Base-by-base conservation (phyloP, 1,140 invertebrate genomes). In the Aphaenogaster rudis region DNA sequence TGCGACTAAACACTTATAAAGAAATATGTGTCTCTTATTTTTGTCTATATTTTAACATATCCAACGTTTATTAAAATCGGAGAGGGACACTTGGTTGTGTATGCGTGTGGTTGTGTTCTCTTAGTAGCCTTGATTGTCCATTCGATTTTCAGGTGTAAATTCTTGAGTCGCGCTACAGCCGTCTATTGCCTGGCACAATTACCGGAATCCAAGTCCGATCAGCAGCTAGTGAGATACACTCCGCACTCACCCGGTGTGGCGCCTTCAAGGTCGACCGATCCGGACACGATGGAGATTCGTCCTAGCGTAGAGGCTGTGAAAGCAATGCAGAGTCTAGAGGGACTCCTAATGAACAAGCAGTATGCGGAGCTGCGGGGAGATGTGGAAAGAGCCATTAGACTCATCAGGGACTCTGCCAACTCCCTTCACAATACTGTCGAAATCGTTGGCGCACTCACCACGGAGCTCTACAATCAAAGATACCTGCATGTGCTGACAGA, bases 101-200 rank as follows among this genome's bases (percentile, higher is more conserved):
- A 28, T 28, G 28, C 28, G 28, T 28, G 28, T 28, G 28, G 28
- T 28, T 28, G 28, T 28, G 28, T 28, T 28, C 28, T 28, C 0
- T 28, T 28, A 28, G 48, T 17, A 54, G 8, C 3, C 7, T 36
- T 13, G 45, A 15, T 76, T 54, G 8, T 21, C 1, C 2, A 2
- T 17, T 45, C 15, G 5, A 78, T 76, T 76, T 61, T 84, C 28
- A 96, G 96, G 64, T 96, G 95, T 78, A 95, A 95, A 81, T 95
- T 96, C 64, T 90, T 96, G 59, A 94, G 94, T 61, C 93, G 95
- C 54, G 93, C 94, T 2, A 86, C 95, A 7, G 94, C 93, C 5
- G 94, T 96, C 2, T 95, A 95, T 82, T 95, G 96, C 48, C 72
- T 96, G 57, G 95, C 95, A 17, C 96, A 96, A 86, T 86, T 96